phyloP scores from a whole-genome alignment of 2,113 vertebrate species.

The Oxygymnocypris stewartii region DNA sequence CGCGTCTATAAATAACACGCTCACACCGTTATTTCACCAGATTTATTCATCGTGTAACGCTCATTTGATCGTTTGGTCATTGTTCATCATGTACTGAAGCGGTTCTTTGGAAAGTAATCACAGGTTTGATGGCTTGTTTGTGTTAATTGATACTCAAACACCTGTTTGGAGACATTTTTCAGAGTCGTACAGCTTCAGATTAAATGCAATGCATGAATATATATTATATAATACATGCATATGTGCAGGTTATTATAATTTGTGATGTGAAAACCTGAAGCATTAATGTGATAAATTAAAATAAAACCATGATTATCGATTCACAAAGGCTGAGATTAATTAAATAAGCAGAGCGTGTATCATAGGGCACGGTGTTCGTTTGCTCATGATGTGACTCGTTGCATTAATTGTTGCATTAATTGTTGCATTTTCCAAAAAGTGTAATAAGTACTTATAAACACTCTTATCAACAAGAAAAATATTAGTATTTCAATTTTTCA shows the following conservation, averaged over 20 bases:
- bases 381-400: background rate
- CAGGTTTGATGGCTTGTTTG: background rate
- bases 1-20: constrained; percentile 78
- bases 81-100: background rate
- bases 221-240: background rate
- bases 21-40: constrained; percentile 45
- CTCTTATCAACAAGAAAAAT: too few species aligned
- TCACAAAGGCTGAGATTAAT: background rate
- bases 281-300: background rate
- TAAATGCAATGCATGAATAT: background rate
- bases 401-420: background rate
- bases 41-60: constrained; percentile 33
- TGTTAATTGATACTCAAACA: background rate
- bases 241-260: background rate
- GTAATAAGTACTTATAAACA: too few species aligned
- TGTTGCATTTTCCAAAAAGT: background rate
- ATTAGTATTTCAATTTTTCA: too few species aligned
- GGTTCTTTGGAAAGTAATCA: background rate
- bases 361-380: background rate
- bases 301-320: background rate
- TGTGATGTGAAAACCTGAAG: background rate
- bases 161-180: background rate
- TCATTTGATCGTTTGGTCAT: background rate
- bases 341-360: background rate
- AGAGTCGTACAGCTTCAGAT: background rate